phyloP scores from a whole-genome alignment of 1,140 invertebrate species.

The Ceratoteleas bidentatus region DNA sequence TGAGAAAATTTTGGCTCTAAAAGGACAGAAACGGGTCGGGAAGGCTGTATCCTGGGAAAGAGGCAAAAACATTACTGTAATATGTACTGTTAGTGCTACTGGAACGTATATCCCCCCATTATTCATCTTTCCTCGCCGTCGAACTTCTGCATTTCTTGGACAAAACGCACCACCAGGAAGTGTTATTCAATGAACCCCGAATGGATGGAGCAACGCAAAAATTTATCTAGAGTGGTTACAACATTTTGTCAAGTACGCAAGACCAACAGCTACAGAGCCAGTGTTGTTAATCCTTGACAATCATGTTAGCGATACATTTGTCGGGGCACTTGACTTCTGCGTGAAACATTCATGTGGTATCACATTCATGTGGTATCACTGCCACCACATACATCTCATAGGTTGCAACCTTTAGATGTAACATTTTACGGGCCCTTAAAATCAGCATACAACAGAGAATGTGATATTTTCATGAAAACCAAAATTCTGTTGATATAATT shows the following conservation, averaged over 20 bases:
- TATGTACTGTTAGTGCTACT: background rate
- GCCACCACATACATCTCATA: background rate
- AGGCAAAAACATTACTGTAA: background rate
- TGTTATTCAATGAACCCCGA: conserved; percentile 65
- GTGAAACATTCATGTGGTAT: too few relatives aligned
- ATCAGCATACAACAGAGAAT: background rate
- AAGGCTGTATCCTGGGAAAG: background rate
- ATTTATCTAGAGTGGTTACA: conserved; percentile 61
- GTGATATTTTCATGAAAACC: background rate
- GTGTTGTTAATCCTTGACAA: conserved; percentile 1
- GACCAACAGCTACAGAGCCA: background rate
- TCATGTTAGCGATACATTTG: background rate
- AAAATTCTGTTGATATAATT: too few relatives aligned
- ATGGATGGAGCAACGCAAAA: conserved; percentile 70
- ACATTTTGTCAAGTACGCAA: conserved; percentile 30
- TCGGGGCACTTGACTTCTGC: too few relatives aligned
- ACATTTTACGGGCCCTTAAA: background rate
- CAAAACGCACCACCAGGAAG: conserved; percentile 70
- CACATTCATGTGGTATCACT: too few relatives aligned
- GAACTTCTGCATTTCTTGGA: conserved; percentile 53
- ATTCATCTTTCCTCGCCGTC: conserved; percentile 28
- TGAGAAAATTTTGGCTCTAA: background rate
- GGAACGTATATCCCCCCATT: background rate
- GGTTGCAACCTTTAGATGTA: background rate
- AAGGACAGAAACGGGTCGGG: background rate